Evolutionary conservation across 2,113 vertebrate genomes (phyloP), one percentile per base, ranked within the genome.

Genomic region (Hippocampus mohnikei): DNA sequence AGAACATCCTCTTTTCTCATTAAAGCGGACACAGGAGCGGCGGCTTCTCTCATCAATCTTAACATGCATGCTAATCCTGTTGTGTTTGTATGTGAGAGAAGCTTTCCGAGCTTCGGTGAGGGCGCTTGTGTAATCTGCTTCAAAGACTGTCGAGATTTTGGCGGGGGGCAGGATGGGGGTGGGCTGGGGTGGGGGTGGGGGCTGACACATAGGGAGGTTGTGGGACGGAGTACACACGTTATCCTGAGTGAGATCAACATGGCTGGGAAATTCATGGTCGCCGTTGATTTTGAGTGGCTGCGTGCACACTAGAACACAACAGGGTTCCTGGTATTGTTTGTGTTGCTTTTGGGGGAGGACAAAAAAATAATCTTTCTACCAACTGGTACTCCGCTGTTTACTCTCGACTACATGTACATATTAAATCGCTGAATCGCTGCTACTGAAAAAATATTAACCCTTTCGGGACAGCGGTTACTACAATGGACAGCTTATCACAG

Each of bases 1-100:
- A 77, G 64, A 80, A 70, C 75, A 55, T 81, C 44, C 60, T 15
- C 3, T 23, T 59, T 15, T 64, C 74, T 80, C 46, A 82, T 76
- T 82, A 67, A 80, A 71, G 62, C 61, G 73, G 58, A 78, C 41
- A 65, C 27, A 11, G 66, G 70, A 74, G 56, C 59, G 70, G 55
- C 37, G 25, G 23, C 46, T 16, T 53, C 25, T 23, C 44, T 41
- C 18, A 44, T 79, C 15, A 61, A 27, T 50, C 72, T 48, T 75
- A 84, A 84, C 77, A 79, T 68, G 82, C 69, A 67, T 79, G 71
- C 60, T 81, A 88, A 87, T 88, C 87, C 82, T 73, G 73, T 84
- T 85, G 74, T 79, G 59, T 67, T 58, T 62, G 40, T 58, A 27
- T 27, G n/a, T n/a, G 15, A 67, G 56, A 50, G 67, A 58, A 53